phyloP scores from a whole-genome alignment of 2,888 invertebrate genomes.

The Crossocerus cetratus region DNA sequence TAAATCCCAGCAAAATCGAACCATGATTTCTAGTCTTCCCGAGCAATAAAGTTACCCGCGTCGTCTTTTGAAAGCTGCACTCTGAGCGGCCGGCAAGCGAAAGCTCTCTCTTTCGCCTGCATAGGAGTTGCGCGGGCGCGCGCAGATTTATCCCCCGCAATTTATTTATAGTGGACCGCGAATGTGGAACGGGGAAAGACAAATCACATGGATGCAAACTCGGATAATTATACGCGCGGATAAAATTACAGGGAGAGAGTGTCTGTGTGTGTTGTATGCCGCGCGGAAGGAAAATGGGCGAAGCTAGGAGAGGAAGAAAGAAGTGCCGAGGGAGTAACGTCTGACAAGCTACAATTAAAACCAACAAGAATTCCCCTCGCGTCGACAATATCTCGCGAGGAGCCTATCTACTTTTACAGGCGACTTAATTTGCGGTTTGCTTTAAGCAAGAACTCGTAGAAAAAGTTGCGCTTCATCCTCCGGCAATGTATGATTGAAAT shows the following conservation, averaged over 20 bases:
- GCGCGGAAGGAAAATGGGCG: too few relatives aligned
- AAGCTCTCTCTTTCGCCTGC: too few relatives aligned
- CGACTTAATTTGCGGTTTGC: too few relatives aligned
- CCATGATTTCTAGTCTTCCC: too few relatives aligned
- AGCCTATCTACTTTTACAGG: not conserved
- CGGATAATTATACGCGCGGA: not conserved
- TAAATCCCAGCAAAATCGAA: too few relatives aligned
- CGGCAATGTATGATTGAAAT: conserved; percentile 1
- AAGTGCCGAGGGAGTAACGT: not conserved
- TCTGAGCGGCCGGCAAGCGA: too few relatives aligned
- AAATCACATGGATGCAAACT: not conserved
- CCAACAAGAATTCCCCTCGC: not conserved
- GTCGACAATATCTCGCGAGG: not conserved
- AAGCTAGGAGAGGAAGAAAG: not conserved
- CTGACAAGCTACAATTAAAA: not conserved
- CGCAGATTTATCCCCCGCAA: not conserved
- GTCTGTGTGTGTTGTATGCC: too few relatives aligned
- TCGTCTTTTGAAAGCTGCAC: too few relatives aligned
- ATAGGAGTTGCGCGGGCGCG: not conserved
- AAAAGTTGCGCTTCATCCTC: not conserved
- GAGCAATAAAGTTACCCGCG: too few relatives aligned
- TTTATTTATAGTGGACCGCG: not conserved
- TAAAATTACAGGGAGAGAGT: too few relatives aligned
- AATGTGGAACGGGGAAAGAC: conserved; percentile 1
- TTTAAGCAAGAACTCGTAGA: too few relatives aligned